Base-by-base conservation (phyloP, 2,888 invertebrate species). In the Platycheirus albimanus region DNA sequence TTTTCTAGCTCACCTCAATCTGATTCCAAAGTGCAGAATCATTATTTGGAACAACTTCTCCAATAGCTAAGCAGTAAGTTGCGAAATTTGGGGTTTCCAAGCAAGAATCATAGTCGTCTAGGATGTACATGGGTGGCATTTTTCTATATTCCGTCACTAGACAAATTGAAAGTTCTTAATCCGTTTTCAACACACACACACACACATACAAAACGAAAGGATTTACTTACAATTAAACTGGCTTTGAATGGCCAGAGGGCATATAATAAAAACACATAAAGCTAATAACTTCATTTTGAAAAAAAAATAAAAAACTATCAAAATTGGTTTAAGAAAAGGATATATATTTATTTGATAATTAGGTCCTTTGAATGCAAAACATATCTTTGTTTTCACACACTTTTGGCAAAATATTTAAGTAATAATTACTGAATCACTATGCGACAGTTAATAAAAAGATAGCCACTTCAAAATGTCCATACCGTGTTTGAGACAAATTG, bases 41-140 rank as follows among this genome's bases (percentile, higher is more conserved):
- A 0, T 52, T 79, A 69, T 89, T 87, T 17, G 87, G 83, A 47
- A 86, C 85, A n/a, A 90, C 86, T 79, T 90, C 89, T 10, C 87
- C 88, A 75, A 87, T 88, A 1, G 87, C 88, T 41, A 89, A 41
- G 64, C 90, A 90, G 54, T 89, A 90, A 4, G 70, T 33, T 33
- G 85, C 86, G 15, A 80, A 75, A 19, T 80, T 77, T 1, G 81
- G 13, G 43, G 28, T 33, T 2, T 89, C 87, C 10, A 90, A 87
- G 85, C 90, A 90, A 7, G 87, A 87, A 85, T 90, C 90, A 28
- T 90, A 90, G 81, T 90, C 89, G 77, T 90, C 90, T 52, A 90
- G 86, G 51, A 87, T 86, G 61, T 88, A 88, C 1, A 90, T 81
- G 11, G 86, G 86, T 49, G 90, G 90, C 90, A 90, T 90, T 87